Evolutionary conservation across 1,140 invertebrate species (phyloP), one percentile per base, ranked within the genome.

Genomic region (Penaeus japonicus): DNA sequence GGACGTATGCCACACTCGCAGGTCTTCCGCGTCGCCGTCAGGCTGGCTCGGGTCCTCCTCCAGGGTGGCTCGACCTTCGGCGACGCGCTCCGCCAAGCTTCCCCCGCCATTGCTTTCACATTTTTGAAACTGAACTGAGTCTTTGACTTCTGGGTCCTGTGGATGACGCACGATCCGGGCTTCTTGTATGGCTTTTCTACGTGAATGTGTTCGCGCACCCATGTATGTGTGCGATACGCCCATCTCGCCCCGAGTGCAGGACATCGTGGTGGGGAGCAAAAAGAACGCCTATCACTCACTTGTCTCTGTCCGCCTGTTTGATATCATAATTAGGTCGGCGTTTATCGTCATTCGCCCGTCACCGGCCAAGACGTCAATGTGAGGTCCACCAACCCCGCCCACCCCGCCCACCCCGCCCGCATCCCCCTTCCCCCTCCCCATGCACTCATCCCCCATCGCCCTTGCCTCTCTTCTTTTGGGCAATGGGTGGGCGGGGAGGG

Each of bases 241-340:
- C 47, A 15, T 47, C 47, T 47, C 47, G 47, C 47, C 47, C 47
- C 47, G 84, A n/a, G 73, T 54, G 22, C n/a, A 39, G 62, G 53
- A 59, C 39, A 24, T 39, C 17, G 35, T 24, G 27, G 65, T n/a
- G 59, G 47, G 53, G n/a, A 47, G 17, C 17, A 39, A 39, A 79
- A 78, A 79, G 30, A 32, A 24, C 10, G 55, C 39, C 84, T 39
- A 86, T 86, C 84, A 86, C 84, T 86, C 84, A 78, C 53, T 22
- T 62, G 84, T 86, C 84, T 65, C 32, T 27, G n/a, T 27, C 10
- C 55, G 77, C 84, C 70, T 47, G 57, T 53, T 59, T 86, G 84
- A 86, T 86, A 86, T 86, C 84, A 86, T 86, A 86, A 86, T 86
- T 86, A 86, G 84, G 84, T 79, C 75, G 57, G 84, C 75, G 75